Percentiles rank a stretch among this genome's conserved stretches.
Evolutionary conservation across 1,140 invertebrate species (phyloP).

Genomic region (Galleria mellonella): DNA sequence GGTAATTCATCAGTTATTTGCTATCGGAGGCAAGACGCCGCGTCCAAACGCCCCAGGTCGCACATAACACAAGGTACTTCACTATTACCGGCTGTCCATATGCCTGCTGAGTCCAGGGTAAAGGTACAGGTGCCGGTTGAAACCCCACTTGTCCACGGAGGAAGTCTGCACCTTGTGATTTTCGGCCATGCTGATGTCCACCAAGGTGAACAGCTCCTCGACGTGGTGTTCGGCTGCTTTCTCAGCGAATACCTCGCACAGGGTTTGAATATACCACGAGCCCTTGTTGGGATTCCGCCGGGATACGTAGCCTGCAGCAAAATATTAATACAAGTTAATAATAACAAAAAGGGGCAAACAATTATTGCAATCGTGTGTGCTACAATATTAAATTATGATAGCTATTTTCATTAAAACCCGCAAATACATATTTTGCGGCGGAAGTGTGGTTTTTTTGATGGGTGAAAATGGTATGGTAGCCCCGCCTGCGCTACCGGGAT

Average conservation of each 20-base stretch:
- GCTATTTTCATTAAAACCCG: too few species aligned
- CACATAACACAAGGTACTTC: too few species aligned
- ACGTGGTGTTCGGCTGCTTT: constrained; percentile 79
- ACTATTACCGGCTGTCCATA: too few species aligned
- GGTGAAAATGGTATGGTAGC: too few species aligned
- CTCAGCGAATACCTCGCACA: constrained; percentile 84
- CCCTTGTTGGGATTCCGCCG: constrained; percentile 78
- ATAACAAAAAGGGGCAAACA: not conserved
- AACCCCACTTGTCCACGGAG: constrained; percentile 73
- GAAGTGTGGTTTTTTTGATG: too few species aligned
- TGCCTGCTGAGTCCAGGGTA: constrained; percentile 75
- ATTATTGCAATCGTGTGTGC: not conserved
- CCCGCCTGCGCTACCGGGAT: too few species aligned
- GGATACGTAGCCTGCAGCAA: constrained; percentile 75
- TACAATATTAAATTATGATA: too few species aligned
- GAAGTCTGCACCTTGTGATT: constrained; percentile 73
- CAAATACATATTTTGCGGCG: too few species aligned
- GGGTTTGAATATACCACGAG: constrained; percentile 85
- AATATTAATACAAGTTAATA: not conserved
- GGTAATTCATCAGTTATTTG: too few species aligned
- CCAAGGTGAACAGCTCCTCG: constrained; percentile 79
- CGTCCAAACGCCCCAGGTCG: too few species aligned
- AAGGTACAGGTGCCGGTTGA: constrained; percentile 77
- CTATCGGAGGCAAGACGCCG: too few species aligned
- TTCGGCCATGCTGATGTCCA: constrained; percentile 67